Evolutionary conservation across 2,113 vertebrate genomes (phyloP).

Genomic region (Pelecanoides urinatrix): DNA sequence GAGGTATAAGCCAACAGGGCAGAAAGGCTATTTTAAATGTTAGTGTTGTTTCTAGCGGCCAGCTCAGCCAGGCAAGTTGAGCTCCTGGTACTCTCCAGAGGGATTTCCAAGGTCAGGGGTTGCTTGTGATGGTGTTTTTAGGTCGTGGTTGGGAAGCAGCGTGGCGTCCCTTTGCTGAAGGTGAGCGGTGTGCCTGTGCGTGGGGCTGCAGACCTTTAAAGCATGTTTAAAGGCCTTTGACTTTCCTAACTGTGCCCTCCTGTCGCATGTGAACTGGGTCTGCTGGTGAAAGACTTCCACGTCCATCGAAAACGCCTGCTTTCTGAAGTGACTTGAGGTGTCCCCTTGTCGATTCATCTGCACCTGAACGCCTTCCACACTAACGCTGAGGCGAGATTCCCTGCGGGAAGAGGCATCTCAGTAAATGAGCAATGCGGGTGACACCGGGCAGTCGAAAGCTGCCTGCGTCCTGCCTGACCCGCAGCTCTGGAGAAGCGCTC

Average conservation of each 20-base stretch:
- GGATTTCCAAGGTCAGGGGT: neutral
- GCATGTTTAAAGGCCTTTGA: neutral
- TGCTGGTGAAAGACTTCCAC: neutral
- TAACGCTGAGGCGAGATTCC: neutral
- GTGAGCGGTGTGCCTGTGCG: rapidly evolving
- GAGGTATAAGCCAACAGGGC: neutral
- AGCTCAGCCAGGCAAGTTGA: neutral
- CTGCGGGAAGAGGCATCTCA: neutral
- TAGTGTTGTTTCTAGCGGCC: neutral
- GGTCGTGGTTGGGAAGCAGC: neutral
- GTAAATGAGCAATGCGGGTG: neutral
- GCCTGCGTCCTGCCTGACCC: neutral
- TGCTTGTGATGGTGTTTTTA: neutral
- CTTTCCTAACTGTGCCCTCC: neutral
- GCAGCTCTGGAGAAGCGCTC: neutral
- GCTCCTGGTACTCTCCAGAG: neutral
- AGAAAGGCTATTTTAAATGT: neutral
- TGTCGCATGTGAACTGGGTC: neutral
- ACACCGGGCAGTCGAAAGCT: neutral
- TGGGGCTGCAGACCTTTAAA: neutral
- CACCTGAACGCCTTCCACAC: neutral
- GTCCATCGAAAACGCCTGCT: neutral
- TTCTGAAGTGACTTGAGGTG: neutral
- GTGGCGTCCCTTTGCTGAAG: neutral
- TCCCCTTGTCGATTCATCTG: neutral